Evolutionary conservation across 2,888 invertebrate genomes (phyloP).

Genomic region (Seira musarum): DNA sequence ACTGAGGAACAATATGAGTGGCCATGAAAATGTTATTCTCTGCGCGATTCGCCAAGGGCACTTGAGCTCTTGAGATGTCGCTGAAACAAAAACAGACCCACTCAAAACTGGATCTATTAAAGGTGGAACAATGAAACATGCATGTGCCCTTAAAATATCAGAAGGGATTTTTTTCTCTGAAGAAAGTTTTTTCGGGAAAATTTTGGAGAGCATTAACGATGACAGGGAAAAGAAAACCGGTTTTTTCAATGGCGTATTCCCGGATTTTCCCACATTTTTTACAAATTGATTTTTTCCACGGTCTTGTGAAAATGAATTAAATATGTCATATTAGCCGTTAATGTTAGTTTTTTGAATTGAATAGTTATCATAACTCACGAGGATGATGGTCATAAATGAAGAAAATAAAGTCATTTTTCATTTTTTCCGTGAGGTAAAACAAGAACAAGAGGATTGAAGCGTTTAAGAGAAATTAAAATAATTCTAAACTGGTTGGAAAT

Average conservation of each 20-base stretch:
- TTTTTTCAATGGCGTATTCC: background rate
- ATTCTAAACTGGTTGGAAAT: background rate
- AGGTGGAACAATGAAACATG: background rate
- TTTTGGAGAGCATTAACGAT: background rate
- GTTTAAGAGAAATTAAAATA: background rate
- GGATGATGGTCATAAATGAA: background rate
- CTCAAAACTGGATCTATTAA: slow-evolving; percentile 10
- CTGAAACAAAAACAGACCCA: slow-evolving; percentile 5
- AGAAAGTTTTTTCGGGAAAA: slow-evolving; percentile 6
- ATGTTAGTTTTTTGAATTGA: background rate
- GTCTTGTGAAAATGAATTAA: background rate
- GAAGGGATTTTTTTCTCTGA: background rate
- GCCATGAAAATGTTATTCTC: background rate
- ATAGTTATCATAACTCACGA: background rate
- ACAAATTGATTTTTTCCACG: slow-evolving; percentile 10
- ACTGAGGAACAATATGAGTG: background rate
- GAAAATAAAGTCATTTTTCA: background rate
- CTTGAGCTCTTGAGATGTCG: slow-evolving; percentile 7
- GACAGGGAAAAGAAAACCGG: background rate
- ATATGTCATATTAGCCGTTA: background rate
- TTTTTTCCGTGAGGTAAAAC: background rate
- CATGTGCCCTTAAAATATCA: background rate
- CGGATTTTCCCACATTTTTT: background rate
- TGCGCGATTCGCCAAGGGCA: background rate
- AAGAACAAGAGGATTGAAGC: no score